Percentiles rank a stretch among this genome's conserved stretches.
Conservation (phyloP, 2,113 vertebrate species). For the Coptodon bakossiorum region DNA sequence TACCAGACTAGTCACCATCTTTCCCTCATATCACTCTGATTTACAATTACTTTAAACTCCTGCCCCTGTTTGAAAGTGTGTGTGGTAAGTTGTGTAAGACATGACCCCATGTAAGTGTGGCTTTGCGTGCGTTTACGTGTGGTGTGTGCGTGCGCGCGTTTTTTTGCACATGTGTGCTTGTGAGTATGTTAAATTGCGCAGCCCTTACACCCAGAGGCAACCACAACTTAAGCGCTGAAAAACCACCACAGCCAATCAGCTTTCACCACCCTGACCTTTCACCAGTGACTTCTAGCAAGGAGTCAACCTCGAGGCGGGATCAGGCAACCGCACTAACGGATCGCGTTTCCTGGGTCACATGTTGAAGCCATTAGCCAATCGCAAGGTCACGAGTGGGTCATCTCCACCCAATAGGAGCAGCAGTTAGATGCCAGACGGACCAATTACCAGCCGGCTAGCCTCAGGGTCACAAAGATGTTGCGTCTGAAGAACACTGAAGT, state of each 20-base stretch:
- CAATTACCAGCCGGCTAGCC: slow-evolving; percentile 51
- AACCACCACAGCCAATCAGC: slow-evolving; percentile 54
- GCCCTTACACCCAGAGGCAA: slow-evolving; percentile 57
- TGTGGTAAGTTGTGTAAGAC: slow-evolving; percentile 51
- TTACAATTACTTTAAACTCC: slow-evolving; percentile 64
- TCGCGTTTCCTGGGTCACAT: slow-evolving; percentile 71
- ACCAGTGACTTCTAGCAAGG: slow-evolving; percentile 46
- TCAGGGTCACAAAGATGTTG: slow-evolving; percentile 46
- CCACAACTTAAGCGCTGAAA: slow-evolving; percentile 14
- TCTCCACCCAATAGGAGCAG: slow-evolving; percentile 49
- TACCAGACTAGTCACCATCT: slow-evolving; percentile 56
- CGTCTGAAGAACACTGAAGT: slow-evolving; percentile 8
- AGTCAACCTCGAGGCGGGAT: slow-evolving; percentile 66
- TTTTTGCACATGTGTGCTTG: not conserved
- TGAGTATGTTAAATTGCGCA: slow-evolving; percentile 40
- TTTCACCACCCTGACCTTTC: slow-evolving; percentile 32
- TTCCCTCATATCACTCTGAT: slow-evolving; percentile 62
- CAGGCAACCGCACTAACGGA: slow-evolving; percentile 58
- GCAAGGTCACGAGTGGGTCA: slow-evolving; percentile 53
- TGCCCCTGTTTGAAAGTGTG: slow-evolving; percentile 51
- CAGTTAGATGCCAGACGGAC: slow-evolving; percentile 53
- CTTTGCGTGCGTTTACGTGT: not conserved
- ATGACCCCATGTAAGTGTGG: slow-evolving; percentile 15
- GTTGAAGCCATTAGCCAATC: slow-evolving; percentile 70
- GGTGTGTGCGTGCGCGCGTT: not conserved